Evolutionary conservation across 2,888 invertebrate species (phyloP), one percentile per base, ranked within the genome.

Genomic region (Ormyrus labotus): DNA sequence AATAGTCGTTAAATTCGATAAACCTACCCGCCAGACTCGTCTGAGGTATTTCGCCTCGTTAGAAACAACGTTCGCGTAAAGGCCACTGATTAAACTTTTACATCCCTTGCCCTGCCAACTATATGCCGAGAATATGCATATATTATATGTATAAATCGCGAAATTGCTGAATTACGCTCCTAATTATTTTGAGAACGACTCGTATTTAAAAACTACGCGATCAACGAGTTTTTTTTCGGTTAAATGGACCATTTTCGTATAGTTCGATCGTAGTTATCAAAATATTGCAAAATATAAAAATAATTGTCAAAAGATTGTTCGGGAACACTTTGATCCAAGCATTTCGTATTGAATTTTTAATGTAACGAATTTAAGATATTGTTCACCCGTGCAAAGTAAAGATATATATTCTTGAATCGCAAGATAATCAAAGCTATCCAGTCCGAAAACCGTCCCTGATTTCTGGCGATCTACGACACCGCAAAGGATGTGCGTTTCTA

Each of bases 31-130:
- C 70, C 34, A 57, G 45, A 68, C 61, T 58, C 61, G 68, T 51
- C 53, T 63, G 73, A 79, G 58, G 74, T 79, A 79, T 73, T 73
- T 67, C 70, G 73, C 71, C 76, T 72, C 71, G 67, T 71, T 80
- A 71, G 70, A 80, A 80, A 80, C 61, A 76, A 80, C 75, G 70
- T 75, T 75, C 75, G 51, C 13, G 3, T 71, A 60, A 80, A 80
- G 80, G 80, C 80, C 80, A 80, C 80, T 71, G 70, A 76, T 80
- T 67, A 76, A 76, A 75, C 80, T 80, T 75, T 61, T 72, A 57
- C 9, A 6, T 63, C 65, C 67, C 61, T 80, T 60, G 45, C 58
- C 70, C 64, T 63, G 57, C 10, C 68, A 53, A 13, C 73, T 13
- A 45, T 13, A 45, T 13, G 55, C 55, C n/a, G 13, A 58, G 61